phyloP scores from a whole-genome alignment of 1,140 invertebrate genomes.

The Monomorium pharaonis region DNA sequence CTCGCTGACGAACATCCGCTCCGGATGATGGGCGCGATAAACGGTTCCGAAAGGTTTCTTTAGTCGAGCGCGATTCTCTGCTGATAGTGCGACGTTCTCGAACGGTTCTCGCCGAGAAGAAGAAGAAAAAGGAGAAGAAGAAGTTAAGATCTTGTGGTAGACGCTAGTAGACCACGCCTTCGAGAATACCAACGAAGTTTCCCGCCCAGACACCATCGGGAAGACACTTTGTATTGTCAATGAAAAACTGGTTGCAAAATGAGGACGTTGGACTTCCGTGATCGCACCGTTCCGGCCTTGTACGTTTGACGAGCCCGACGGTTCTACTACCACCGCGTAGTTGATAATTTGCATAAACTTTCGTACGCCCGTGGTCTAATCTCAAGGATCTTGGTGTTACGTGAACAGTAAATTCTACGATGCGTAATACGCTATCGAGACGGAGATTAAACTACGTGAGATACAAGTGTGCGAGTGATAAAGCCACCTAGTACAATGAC shows the following conservation, averaged over 20 bases:
- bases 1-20: not conserved
- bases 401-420: constrained; percentile 45
- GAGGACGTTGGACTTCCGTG: constrained; percentile 41
- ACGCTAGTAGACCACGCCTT: not conserved
- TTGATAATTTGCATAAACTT: constrained; percentile 33
- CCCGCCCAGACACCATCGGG: not conserved
- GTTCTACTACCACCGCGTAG: not conserved
- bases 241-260: constrained; percentile 50
- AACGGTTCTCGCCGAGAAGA: constrained; percentile 9
- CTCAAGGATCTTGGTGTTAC: constrained; percentile 34
- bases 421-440: constrained; percentile 26
- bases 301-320: not conserved
- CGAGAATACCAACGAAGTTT: constrained; percentile 11
- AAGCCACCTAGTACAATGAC: constrained; percentile 60
- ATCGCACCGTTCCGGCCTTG: not conserved
- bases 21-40: not conserved
- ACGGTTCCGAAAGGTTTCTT: constrained; percentile 21
- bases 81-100: constrained; percentile 11
- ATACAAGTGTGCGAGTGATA: constrained; percentile 61
- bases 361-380: not conserved
- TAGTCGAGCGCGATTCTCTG: constrained; percentile 1
- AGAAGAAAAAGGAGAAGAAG: not conserved
- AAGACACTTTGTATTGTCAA: constrained; percentile 22
- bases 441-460: constrained; percentile 31
- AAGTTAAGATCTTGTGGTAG: constrained; percentile 13